phyloP scores from a whole-genome alignment of 2,797 vertebrate species.

The Borostomias antarcticus region DNA sequence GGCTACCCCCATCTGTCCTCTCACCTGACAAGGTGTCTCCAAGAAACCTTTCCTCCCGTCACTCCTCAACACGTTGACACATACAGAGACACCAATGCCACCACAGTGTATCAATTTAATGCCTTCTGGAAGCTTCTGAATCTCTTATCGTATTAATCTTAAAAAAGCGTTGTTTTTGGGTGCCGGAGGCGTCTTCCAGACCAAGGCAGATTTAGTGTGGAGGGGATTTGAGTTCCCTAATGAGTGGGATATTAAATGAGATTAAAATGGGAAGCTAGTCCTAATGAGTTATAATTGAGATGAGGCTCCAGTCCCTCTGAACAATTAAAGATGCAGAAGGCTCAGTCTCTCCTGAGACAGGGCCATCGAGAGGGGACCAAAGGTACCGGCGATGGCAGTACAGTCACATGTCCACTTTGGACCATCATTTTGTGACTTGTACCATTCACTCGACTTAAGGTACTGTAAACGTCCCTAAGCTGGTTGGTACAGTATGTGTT shows the following conservation, averaged over 20 bases:
- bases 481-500: too few species aligned
- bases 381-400: neutral
- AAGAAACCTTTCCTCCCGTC: neutral
- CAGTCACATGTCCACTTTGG: neutral
- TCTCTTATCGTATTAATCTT: conserved; percentile 16
- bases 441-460: too few species aligned
- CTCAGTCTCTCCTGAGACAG: neutral
- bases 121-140: conserved; percentile 4
- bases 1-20: too few species aligned
- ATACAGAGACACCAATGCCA: neutral
- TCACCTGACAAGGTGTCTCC: neutral
- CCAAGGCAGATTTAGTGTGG: conserved; percentile 4
- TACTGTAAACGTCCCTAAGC: too few species aligned
- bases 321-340: too few species aligned
- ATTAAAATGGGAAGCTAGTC: neutral
- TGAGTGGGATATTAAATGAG: neutral
- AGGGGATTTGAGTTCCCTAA: conserved; percentile 13
- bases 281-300: neutral
- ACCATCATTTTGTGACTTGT: too few species aligned
- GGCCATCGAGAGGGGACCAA: neutral
- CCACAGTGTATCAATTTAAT: conserved; percentile 10
- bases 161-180: neutral
- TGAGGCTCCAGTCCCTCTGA: neutral
- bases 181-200: neutral
- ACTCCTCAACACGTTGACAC: too few species aligned